Conservation (phyloP, 2,888 invertebrate species). For the Spisula solida region DNA sequence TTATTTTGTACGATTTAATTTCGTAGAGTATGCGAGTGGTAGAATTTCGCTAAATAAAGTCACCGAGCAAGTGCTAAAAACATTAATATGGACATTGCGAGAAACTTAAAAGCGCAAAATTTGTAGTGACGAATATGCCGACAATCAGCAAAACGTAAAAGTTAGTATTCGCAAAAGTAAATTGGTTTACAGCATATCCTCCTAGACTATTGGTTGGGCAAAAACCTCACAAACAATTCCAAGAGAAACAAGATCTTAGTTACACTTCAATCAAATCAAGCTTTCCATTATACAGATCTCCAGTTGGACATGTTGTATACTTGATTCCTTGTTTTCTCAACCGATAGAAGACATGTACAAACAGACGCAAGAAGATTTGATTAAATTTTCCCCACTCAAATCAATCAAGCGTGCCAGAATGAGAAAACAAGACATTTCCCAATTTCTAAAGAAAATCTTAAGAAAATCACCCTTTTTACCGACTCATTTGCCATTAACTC, state of each 20-base stretch:
- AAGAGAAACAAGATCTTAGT: background rate
- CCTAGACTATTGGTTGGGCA: too few relatives aligned
- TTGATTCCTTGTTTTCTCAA: background rate
- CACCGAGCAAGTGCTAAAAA: too few relatives aligned
- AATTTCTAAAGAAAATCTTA: constrained; percentile 6
- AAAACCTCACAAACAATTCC: constrained; percentile 1
- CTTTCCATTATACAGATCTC: background rate
- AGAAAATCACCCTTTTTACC: background rate
- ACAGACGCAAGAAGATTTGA: background rate
- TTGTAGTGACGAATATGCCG: too few relatives aligned
- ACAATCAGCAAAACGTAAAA: too few relatives aligned
- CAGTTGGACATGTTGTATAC: background rate
- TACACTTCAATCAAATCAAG: background rate
- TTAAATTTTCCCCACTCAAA: background rate
- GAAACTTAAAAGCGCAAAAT: too few relatives aligned
- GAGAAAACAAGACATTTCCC: constrained; percentile 11
- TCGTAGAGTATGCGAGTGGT: too few relatives aligned
- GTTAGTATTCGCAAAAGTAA: too few relatives aligned
- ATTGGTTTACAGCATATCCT: too few relatives aligned
- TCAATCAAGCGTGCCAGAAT: background rate
- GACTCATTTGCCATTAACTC: constrained; percentile 19
- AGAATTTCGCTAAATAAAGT: too few relatives aligned
- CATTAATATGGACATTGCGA: too few relatives aligned
- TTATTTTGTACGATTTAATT: too few relatives aligned
- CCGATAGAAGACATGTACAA: constrained; percentile 5